Percentiles rank a stretch among this genome's conserved stretches.
These are phyloP conservation scores for Sinonovacula constricta DNA, from an alignment of 1,140 invertebrate species.

Conservation along the genomic window DNA sequence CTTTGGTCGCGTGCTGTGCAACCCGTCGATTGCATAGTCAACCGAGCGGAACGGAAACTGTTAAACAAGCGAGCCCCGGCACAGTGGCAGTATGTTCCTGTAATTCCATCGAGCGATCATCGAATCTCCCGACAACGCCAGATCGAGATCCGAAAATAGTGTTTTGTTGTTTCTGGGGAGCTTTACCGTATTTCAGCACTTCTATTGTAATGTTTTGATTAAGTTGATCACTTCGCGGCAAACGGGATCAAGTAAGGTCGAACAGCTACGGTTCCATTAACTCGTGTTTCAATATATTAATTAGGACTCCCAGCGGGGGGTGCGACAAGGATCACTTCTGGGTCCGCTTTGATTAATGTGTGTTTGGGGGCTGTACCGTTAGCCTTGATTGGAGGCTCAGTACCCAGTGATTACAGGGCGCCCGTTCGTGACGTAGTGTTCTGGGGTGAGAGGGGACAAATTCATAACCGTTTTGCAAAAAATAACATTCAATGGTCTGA, in stretches of 20 bases:
- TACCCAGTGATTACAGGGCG: neutral
- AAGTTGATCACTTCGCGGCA: constrained; percentile 42
- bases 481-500: neutral
- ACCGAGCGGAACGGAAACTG: constrained; percentile 22
- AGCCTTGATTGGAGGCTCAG: neutral
- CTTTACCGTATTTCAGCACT: constrained; percentile 35
- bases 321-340: constrained; percentile 2
- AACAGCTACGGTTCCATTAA: constrained; percentile 36
- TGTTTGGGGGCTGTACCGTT: constrained; percentile 5
- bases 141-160: neutral
- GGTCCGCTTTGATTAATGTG: constrained; percentile 49
- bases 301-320: constrained; percentile 37
- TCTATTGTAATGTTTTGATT: constrained; percentile 45
- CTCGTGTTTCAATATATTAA: constrained; percentile 35
- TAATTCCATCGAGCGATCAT: constrained; percentile 24
- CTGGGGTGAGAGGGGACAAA: neutral
- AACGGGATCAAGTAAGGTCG: constrained; percentile 42
- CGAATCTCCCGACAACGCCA: constrained; percentile 8
- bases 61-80: constrained; percentile 14
- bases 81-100: constrained; percentile 16
- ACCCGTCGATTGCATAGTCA: constrained; percentile 29
- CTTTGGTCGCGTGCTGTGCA: constrained; percentile 20
- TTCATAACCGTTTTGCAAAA: neutral
- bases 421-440: neutral
- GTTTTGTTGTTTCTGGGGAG: neutral